Evolutionary conservation across 1,140 invertebrate species (phyloP).

Genomic region (Anastatus disparis): DNA sequence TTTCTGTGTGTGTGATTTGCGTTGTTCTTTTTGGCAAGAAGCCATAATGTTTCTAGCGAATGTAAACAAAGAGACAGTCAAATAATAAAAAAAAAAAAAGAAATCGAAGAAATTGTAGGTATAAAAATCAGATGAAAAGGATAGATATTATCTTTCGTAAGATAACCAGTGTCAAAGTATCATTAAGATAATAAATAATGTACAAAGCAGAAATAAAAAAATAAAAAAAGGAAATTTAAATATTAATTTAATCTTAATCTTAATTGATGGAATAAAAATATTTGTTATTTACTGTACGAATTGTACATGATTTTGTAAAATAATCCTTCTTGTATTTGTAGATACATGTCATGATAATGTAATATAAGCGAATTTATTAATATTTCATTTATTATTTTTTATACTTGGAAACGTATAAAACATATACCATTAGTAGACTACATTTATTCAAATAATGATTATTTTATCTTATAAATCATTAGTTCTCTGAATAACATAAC

Average conservation of each 20-base stretch:
- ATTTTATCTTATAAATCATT: constrained; percentile 17
- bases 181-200: constrained; percentile 64
- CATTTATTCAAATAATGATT: constrained; percentile 10
- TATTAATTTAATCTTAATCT: constrained; percentile 28
- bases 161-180: constrained; percentile 66
- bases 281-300: constrained; percentile 33
- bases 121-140: constrained; percentile 8
- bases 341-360: constrained; percentile 39
- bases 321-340: constrained; percentile 35
- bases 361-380: constrained; percentile 24
- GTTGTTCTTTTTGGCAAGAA: constrained; percentile 46
- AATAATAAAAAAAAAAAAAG: constrained; percentile 42
- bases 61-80: constrained; percentile 47
- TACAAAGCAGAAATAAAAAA: constrained; percentile 59
- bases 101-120: constrained; percentile 31
- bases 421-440: too few relatives aligned
- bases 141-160: constrained; percentile 67
- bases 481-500: constrained; percentile 28
- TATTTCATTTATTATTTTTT: constrained; percentile 35
- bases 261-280: constrained; percentile 37
- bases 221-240: too few relatives aligned
- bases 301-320: constrained; percentile 41
- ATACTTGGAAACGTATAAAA: constrained; percentile 17
- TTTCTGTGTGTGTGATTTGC: constrained; percentile 11
- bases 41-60: constrained; percentile 49